Conservation (phyloP, 2,113 vertebrate species). For the Coryphaenoides rupestris region DNA sequence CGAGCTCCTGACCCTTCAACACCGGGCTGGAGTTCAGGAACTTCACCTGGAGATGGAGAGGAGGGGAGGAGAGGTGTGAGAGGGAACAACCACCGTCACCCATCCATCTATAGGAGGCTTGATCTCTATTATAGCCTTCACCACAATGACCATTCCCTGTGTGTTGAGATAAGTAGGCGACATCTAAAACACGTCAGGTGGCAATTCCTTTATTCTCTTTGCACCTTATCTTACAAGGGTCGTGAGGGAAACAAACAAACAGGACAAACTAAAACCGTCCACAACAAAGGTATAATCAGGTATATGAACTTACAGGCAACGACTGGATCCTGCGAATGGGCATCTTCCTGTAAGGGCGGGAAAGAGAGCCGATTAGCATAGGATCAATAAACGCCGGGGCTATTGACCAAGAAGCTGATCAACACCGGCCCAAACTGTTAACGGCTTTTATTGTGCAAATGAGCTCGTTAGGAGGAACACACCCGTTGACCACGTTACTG, state of each 20-base stretch:
- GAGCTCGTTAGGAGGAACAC: slow-evolving; percentile 7
- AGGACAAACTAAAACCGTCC: no score
- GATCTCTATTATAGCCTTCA: no score
- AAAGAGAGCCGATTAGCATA: slow-evolving; percentile 14
- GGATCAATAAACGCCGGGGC: neutral
- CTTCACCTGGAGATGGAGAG: slow-evolving; percentile 68
- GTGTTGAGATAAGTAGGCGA: no score
- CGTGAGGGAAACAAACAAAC: no score
- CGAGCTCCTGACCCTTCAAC: slow-evolving; percentile 75
- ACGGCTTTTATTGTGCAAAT: no score
- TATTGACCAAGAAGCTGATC: no score
- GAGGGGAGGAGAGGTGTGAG: neutral
- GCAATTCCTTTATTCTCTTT: no score
- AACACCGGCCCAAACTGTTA: neutral
- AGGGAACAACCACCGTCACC: no score
- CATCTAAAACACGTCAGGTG: no score
- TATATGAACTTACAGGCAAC: slow-evolving; percentile 77
- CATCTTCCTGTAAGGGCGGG: slow-evolving; percentile 60
- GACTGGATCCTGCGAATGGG: slow-evolving; percentile 82
- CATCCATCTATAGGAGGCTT: no score
- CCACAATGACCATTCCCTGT: no score
- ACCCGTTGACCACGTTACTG: slow-evolving; percentile 67
- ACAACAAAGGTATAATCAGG: neutral
- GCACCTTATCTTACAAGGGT: no score
- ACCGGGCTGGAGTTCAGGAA: slow-evolving; percentile 82